These are phyloP conservation scores for Delichon dasypus DNA, from an alignment of 2,797 vertebrate genomes.

Conservation along the genomic window DNA sequence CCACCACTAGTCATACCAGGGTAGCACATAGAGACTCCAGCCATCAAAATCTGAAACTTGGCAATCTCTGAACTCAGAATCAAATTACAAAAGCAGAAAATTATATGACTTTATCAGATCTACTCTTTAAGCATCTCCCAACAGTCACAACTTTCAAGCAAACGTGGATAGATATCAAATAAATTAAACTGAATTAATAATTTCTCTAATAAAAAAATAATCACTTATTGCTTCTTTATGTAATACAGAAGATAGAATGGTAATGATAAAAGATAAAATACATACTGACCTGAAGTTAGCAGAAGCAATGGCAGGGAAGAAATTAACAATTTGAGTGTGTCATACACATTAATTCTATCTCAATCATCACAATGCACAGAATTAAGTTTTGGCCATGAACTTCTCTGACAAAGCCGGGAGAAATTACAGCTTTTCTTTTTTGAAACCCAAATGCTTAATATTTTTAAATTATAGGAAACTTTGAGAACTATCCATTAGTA, in stretches of 20 bases:
- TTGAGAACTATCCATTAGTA: not conserved
- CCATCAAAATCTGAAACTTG: not conserved
- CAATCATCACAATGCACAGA: not conserved
- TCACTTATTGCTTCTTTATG: not conserved
- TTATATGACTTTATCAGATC: not conserved
- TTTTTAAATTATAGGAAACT: not conserved
- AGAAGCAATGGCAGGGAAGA: not conserved
- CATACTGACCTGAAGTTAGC: not conserved
- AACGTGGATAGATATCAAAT: not conserved
- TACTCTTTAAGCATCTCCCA: not conserved
- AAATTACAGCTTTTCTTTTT: not conserved
- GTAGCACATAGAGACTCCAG: not conserved
- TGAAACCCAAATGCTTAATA: not conserved
- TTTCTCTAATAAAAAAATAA: not conserved
- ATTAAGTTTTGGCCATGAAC: not conserved
- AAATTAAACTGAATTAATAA: not conserved
- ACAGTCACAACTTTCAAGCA: not conserved
- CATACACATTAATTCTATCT: not conserved
- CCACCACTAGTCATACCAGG: accelerated
- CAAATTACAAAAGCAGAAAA: not conserved
- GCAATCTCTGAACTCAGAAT: not conserved
- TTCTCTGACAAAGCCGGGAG: not conserved
- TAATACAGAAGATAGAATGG: not conserved
- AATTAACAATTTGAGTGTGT: not conserved
- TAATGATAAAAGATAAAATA: not conserved